A percentile compares a stretch with the other conserved stretches of the same genome.
Evolutionary conservation across 2,888 invertebrate species (phyloP).

Genomic region (Clanis bilineata): DNA sequence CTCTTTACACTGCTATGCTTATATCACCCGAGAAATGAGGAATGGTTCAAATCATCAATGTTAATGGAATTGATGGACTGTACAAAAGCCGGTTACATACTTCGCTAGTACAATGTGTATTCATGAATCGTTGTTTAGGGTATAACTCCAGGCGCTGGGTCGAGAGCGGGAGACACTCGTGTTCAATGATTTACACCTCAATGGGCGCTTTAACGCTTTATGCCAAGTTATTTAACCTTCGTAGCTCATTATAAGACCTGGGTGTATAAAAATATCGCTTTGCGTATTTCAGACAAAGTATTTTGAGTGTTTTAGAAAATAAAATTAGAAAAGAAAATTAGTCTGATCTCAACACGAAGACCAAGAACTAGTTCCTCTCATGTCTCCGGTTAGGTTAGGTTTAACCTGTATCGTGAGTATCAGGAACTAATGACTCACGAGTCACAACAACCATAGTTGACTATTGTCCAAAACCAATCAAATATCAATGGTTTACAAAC

Average conservation of each 20-base stretch:
- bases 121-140: neutral
- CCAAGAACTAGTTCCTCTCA: too few relatives aligned
- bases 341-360: too few relatives aligned
- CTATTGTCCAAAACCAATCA: too few relatives aligned
- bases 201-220: neutral
- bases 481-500: too few relatives aligned
- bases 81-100: neutral
- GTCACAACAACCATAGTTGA: too few relatives aligned
- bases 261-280: neutral
- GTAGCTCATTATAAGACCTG: neutral
- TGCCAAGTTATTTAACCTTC: conserved; percentile 5
- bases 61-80: neutral
- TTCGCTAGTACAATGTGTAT: neutral
- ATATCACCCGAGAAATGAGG: neutral
- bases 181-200: neutral
- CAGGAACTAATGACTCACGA: too few relatives aligned
- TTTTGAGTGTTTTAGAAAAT: neutral
- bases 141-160: neutral
- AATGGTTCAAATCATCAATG: neutral
- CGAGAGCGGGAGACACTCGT: neutral
- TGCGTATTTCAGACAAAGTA: neutral
- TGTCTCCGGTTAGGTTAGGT: too few relatives aligned
- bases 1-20: too few relatives aligned
- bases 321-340: too few relatives aligned
- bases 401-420: too few relatives aligned